These are phyloP conservation scores for Eulemur rufifrons DNA, from an alignment of 2,113 vertebrate genomes.

Conservation along the genomic window DNA sequence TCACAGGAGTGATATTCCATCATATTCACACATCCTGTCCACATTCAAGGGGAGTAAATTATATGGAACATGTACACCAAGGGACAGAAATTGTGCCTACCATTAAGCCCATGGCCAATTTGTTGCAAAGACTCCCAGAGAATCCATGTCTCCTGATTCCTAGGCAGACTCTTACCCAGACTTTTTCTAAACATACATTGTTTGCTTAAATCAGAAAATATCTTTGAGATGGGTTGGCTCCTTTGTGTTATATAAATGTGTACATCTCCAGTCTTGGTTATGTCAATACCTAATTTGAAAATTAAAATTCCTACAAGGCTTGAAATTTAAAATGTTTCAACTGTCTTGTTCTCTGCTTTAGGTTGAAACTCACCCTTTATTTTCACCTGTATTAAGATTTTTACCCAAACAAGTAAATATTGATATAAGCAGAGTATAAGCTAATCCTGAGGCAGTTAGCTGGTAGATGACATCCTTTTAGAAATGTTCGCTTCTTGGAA, in stretches of 20 bases:
- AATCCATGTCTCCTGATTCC: neutral
- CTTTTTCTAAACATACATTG: neutral
- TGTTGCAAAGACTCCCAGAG: neutral
- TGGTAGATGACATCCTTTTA: neutral
- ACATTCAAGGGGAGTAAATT: neutral
- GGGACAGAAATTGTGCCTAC: neutral
- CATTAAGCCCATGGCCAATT: too few relatives aligned
- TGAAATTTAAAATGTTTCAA: neutral
- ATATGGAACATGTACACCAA: neutral
- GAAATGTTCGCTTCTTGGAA: neutral
- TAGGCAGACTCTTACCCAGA: neutral
- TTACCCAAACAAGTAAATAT: neutral
- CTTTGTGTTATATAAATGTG: neutral
- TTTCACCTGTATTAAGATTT: neutral
- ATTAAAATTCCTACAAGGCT: neutral
- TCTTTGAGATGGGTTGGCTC: neutral
- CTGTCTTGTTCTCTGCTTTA: neutral
- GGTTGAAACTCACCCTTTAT: neutral
- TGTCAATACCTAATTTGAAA: neutral
- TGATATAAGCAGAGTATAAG: neutral
- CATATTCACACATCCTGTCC: neutral
- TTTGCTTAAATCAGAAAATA: neutral
- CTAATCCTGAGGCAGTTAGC: neutral
- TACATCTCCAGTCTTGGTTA: neutral
- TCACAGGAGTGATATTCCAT: neutral